Evolutionary conservation across 2,113 vertebrate species (phyloP).

Genomic region (Sinosuthora webbiana): DNA sequence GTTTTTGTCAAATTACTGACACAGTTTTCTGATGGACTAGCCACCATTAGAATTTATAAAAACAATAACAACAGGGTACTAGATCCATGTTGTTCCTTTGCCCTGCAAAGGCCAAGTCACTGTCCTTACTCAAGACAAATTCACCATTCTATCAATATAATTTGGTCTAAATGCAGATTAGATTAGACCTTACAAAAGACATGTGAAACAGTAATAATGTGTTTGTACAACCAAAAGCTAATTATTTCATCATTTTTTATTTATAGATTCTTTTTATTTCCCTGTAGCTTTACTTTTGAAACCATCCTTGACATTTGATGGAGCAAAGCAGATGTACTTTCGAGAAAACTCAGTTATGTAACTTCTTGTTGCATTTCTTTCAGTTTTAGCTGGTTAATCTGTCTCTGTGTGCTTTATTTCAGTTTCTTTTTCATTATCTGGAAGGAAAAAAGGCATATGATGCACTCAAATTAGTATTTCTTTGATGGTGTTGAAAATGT

Average conservation of each 20-base stretch:
- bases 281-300: background rate
- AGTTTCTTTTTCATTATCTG: background rate
- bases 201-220: background rate
- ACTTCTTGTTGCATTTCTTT: background rate
- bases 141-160: background rate
- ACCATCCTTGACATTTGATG: background rate
- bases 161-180: background rate
- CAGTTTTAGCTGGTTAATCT: background rate
- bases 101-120: background rate
- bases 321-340: background rate
- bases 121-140: background rate
- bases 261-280: background rate
- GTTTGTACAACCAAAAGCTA: background rate
- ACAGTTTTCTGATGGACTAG: background rate
- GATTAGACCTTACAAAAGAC: background rate
- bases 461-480: background rate
- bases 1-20: background rate
- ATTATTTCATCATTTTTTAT: background rate
- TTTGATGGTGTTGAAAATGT: background rate
- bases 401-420: background rate
- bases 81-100: background rate
- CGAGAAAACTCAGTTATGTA: background rate
- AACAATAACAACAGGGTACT: background rate
- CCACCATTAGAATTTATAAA: background rate
- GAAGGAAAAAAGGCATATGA: background rate